Conservation (phyloP, 2,113 vertebrate species). For the Dascyllus trimaculatus region DNA sequence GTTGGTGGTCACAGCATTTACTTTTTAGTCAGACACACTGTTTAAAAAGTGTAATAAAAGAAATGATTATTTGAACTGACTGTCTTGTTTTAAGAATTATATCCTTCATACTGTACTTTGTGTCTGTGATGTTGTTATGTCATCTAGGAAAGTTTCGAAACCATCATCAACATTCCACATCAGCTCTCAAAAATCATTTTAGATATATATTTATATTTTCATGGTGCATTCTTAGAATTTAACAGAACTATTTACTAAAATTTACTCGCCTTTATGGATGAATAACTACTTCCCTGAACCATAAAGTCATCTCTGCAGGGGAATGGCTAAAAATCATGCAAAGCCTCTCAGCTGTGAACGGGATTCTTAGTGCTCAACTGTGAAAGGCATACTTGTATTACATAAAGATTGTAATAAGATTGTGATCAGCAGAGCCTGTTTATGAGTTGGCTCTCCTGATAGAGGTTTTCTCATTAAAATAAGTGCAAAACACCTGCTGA, state of each 20-base stretch:
- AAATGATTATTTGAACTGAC: too few species aligned
- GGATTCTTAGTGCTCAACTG: neutral
- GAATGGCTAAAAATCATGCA: neutral
- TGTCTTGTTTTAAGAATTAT: too few species aligned
- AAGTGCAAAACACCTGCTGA: constrained; percentile 11
- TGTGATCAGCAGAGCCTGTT: neutral
- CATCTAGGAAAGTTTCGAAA: too few species aligned
- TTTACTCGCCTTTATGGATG: neutral
- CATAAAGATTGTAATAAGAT: neutral
- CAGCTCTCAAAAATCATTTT: too few species aligned
- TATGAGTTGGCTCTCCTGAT: neutral
- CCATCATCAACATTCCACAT: too few species aligned
- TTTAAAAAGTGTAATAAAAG: neutral
- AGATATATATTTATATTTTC: too few species aligned
- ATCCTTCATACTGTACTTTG: too few species aligned
- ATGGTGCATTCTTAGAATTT: too few species aligned
- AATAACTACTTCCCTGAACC: neutral
- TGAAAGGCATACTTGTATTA: neutral
- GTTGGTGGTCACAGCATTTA: neutral
- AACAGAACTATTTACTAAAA: too few species aligned
- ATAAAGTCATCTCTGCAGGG: neutral
- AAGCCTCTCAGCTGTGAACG: neutral
- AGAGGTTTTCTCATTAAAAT: neutral
- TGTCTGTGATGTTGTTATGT: too few species aligned
- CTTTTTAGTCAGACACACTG: neutral